Percentiles rank a stretch among this genome's conserved stretches.
Conservation (phyloP, 2,797 vertebrate genomes). For the Limnodromus scolopaceus region DNA sequence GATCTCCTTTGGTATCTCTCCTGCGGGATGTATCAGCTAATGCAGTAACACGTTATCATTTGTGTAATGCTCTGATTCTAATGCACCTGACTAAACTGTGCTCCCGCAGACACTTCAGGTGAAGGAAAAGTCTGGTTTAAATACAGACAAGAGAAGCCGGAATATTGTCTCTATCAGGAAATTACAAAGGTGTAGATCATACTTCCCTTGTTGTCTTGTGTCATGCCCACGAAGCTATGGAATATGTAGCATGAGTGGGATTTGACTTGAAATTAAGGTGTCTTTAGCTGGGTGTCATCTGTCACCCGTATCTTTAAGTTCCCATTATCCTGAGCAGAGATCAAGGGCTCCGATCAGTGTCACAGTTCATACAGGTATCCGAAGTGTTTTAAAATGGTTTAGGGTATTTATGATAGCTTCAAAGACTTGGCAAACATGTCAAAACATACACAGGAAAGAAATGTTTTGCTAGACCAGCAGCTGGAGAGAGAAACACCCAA, state of each 20-base stretch:
- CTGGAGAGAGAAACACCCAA: not conserved
- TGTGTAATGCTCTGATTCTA: not conserved
- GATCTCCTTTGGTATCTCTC: not conserved
- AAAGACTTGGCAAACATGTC: not conserved
- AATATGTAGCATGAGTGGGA: not conserved
- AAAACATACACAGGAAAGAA: not conserved
- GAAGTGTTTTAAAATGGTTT: not conserved
- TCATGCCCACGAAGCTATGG: rapidly evolving
- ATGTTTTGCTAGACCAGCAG: not conserved
- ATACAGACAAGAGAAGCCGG: not conserved
- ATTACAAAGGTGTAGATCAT: not conserved
- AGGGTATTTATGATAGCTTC: not conserved
- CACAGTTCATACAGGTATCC: not conserved
- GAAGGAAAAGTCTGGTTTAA: not conserved
- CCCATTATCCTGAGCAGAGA: not conserved
- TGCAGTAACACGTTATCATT: not conserved
- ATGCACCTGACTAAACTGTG: not conserved
- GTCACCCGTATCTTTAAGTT: not conserved
- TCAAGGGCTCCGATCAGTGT: not conserved
- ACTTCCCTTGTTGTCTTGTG: not conserved
- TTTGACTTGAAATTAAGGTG: not conserved
- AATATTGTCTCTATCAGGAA: not conserved
- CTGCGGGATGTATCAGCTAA: not conserved
- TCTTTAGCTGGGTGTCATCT: not conserved
- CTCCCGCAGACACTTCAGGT: rapidly evolving